A percentile compares a stretch with the other conserved stretches of the same genome.
Conservation (phyloP, 2,888 invertebrate species). For the Apamea crenata region DNA sequence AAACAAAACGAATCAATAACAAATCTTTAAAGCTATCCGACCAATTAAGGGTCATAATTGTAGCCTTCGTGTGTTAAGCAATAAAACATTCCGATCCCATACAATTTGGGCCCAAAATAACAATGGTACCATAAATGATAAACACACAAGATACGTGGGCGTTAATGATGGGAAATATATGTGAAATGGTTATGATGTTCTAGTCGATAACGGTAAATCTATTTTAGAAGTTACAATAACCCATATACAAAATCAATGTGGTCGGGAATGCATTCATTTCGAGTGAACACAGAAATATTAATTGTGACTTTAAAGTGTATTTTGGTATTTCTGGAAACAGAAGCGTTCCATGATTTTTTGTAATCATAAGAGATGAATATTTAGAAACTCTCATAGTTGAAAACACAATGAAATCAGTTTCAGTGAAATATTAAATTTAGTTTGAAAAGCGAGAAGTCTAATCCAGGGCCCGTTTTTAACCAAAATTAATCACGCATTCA, state of each 20-base stretch:
- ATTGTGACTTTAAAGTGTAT: conserved; percentile 3
- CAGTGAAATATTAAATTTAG: neutral
- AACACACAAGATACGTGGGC: conserved; percentile 69
- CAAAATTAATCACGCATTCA: conserved; percentile 12
- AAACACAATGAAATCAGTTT: neutral
- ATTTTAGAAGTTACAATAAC: conserved; percentile 40
- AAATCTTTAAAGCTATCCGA: conserved; percentile 63
- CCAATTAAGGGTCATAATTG: conserved; percentile 71
- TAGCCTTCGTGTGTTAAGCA: conserved; percentile 68
- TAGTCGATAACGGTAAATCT: conserved; percentile 48
- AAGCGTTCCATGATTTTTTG: neutral
- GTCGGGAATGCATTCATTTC: conserved; percentile 14
- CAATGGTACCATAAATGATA: conserved; percentile 69
- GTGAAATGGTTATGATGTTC: conserved; percentile 50
- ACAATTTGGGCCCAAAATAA: conserved; percentile 57
- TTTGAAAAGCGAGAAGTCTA: neutral
- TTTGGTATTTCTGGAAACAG: neutral
- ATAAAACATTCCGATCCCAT: conserved; percentile 70
- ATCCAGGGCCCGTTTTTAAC: neutral
- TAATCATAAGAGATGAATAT: neutral
- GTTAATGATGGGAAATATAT: conserved; percentile 64
- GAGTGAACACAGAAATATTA: neutral
- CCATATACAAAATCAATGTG: conserved; percentile 25
- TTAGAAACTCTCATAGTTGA: neutral
- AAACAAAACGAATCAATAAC: conserved; percentile 57